These are phyloP conservation scores for Noctua comes DNA, from an alignment of 2,888 invertebrate species.

Conservation along the genomic window DNA sequence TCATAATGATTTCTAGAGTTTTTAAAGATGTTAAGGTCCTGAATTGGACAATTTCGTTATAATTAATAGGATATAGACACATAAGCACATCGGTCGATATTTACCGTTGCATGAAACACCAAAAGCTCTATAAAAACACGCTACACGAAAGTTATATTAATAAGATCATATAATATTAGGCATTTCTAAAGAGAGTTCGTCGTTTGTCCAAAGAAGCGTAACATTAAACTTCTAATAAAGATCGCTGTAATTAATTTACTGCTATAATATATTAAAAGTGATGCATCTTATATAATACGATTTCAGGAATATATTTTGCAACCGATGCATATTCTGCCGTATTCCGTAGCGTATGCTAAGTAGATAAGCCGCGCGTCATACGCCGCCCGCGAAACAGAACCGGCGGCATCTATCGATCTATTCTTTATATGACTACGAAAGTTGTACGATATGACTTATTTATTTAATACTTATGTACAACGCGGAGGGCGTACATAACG, in stretches of 20 bases:
- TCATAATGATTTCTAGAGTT: slow-evolving; percentile 37
- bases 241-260: slow-evolving; percentile 55
- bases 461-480: slow-evolving; percentile 74
- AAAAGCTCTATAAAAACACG: slow-evolving; percentile 66
- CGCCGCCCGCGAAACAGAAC: slow-evolving; percentile 37
- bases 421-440: slow-evolving; percentile 75
- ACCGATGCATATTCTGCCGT: slow-evolving; percentile 41
- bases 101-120: slow-evolving; percentile 56
- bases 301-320: slow-evolving; percentile 49
- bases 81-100: slow-evolving; percentile 47
- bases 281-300: slow-evolving; percentile 54
- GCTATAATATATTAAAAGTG: slow-evolving; percentile 47
- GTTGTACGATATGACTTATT: slow-evolving; percentile 81
- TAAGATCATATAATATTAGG: slow-evolving; percentile 47
- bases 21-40: slow-evolving; percentile 46
- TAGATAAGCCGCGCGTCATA: slow-evolving; percentile 29
- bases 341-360: slow-evolving; percentile 63
- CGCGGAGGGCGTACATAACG: slow-evolving; percentile 56
- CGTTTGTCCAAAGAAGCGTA: slow-evolving; percentile 54
- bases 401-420: slow-evolving; percentile 60
- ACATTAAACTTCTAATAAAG: slow-evolving; percentile 49
- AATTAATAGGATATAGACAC: slow-evolving; percentile 61
- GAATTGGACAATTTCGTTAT: slow-evolving; percentile 48
- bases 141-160: slow-evolving; percentile 60
- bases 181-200: slow-evolving; percentile 60